A percentile compares a stretch with the other conserved stretches of the same genome.
Evolutionary conservation across 2,797 vertebrate species (phyloP).

Genomic region (Heteromormyrus szaboi): DNA sequence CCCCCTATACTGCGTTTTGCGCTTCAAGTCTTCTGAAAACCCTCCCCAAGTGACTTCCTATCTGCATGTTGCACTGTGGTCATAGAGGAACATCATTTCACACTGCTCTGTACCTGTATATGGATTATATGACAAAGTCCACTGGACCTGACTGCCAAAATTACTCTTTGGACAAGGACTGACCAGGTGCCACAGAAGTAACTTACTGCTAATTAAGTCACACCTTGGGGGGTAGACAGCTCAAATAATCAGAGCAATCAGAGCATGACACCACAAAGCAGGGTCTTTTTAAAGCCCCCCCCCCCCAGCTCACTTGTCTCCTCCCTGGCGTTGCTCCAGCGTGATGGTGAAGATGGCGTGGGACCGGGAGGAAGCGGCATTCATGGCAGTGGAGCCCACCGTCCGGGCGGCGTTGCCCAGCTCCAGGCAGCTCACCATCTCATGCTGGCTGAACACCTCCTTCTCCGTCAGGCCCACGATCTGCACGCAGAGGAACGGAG

Average conservation of each 20-base stretch:
- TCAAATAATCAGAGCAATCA: neutral
- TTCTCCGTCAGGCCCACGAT: conserved; percentile 85
- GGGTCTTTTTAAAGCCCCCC: neutral
- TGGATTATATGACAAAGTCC: neutral
- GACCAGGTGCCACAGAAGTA: neutral
- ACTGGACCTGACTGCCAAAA: neutral
- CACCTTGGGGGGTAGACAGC: neutral
- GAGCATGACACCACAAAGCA: neutral
- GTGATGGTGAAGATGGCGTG: conserved; percentile 94
- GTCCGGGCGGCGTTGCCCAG: conserved; percentile 82
- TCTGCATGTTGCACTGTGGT: neutral
- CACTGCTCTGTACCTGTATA: neutral
- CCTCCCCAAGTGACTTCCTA: neutral
- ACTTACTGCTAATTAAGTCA: neutral
- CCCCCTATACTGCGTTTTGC: neutral
- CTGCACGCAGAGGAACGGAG: conserved; percentile 47
- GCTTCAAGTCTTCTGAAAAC: neutral
- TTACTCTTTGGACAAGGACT: neutral
- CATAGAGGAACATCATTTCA: neutral
- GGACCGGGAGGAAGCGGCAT: conserved; percentile 87
- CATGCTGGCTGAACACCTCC: conserved; percentile 63
- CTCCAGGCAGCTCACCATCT: conserved; percentile 84
- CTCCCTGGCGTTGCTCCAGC: conserved; percentile 78
- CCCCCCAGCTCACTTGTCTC: conserved; percentile 72
- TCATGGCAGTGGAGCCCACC: conserved; percentile 92